Conservation (phyloP, 2,888 invertebrate genomes). For the Diloba caeruleocephala region DNA sequence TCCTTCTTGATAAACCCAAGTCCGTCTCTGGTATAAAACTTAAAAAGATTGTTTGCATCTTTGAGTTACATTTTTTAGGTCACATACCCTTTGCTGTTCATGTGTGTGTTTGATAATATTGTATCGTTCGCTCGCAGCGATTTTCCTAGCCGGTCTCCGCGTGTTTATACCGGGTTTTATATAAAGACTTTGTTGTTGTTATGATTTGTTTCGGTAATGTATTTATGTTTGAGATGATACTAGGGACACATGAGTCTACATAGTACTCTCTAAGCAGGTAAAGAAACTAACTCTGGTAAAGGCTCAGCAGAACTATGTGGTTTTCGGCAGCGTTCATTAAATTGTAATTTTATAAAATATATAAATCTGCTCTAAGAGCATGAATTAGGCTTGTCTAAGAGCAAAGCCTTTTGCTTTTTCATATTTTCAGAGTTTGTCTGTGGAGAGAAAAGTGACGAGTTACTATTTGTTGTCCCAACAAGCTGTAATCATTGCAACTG, state of each 20-base stretch:
- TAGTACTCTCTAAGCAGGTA: not conserved
- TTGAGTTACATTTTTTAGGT: constrained; percentile 85
- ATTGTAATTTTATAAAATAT: no score
- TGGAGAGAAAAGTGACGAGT: no score
- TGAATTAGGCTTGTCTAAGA: no score
- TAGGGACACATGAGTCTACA: constrained; percentile 3
- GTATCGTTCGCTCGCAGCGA: constrained; percentile 37
- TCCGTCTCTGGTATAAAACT: constrained; percentile 80
- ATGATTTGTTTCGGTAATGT: constrained; percentile 27
- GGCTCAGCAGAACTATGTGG: no score
- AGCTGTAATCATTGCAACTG: no score
- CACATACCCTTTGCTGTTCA: constrained; percentile 64
- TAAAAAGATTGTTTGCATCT: constrained; percentile 88
- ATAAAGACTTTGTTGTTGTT: constrained; percentile 45
- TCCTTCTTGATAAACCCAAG: constrained; percentile 19
- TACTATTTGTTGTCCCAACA: no score
- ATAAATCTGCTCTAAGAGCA: no score
- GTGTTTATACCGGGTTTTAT: constrained; percentile 13
- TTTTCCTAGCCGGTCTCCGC: constrained; percentile 21
- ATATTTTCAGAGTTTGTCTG: no score
- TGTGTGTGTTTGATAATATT: constrained; percentile 60
- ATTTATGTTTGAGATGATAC: not conserved
- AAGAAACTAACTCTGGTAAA: no score
- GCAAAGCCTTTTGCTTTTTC: no score
- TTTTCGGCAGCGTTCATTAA: no score